phyloP scores from a whole-genome alignment of 2,113 vertebrate genomes.

The Chloebia gouldiae region DNA sequence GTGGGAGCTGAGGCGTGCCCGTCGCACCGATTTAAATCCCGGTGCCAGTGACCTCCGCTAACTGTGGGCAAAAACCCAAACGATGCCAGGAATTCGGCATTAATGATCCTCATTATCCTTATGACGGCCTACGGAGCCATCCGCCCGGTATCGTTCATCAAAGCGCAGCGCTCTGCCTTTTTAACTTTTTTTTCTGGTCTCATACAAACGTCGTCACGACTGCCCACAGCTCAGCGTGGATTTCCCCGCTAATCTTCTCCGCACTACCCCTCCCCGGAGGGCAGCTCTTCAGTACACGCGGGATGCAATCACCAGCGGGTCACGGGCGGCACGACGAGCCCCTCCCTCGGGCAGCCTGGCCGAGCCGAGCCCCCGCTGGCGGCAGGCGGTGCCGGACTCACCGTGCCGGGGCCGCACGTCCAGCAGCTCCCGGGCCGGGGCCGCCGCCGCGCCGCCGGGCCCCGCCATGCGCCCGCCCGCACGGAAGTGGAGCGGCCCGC shows the following conservation, averaged over 20 bases:
- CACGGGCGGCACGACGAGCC: too few species aligned
- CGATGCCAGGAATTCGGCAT: fast-evolving
- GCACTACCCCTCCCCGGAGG: not conserved
- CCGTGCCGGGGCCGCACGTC: not conserved
- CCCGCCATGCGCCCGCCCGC: not conserved
- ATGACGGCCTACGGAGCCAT: fast-evolving
- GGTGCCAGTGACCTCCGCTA: not conserved
- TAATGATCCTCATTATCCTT: too few species aligned
- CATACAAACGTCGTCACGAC: fast-evolving
- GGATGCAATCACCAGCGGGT: fast-evolving
- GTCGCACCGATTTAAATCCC: not conserved
- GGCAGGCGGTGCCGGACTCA: not conserved
- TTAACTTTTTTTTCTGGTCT: too few species aligned
- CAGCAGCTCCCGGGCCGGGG: not conserved
- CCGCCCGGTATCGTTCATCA: fast-evolving
- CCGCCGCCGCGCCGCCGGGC: too few species aligned
- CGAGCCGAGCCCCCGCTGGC: not conserved
- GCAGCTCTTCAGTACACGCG: not conserved
- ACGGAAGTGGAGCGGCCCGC: not conserved
- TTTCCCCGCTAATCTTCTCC: too few species aligned
- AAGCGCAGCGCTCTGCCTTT: not conserved
- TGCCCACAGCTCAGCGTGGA: fast-evolving
- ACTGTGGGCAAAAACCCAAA: not conserved
- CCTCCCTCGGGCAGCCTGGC: too few species aligned
- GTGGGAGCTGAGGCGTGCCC: fast-evolving